These are phyloP conservation scores for Muscicapa comitata DNA, from an alignment of 2,797 vertebrate species.

Conservation along the genomic window DNA sequence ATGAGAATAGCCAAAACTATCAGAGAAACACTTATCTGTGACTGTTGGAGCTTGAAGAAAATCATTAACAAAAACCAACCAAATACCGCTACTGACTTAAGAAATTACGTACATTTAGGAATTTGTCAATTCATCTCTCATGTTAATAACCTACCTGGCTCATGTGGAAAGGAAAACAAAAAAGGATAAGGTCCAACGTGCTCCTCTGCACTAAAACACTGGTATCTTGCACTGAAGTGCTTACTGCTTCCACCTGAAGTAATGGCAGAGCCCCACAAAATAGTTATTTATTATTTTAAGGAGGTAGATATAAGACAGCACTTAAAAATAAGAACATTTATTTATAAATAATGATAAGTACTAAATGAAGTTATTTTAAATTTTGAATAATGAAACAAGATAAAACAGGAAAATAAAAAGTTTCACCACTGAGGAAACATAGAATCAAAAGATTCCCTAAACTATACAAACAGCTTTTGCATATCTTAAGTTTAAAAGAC, in stretches of 20 bases:
- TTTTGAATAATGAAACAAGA: neutral
- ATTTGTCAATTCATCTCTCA: neutral
- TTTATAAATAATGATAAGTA: neutral
- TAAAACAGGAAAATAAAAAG: neutral
- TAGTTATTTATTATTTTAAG: neutral
- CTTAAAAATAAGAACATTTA: neutral
- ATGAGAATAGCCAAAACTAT: neutral
- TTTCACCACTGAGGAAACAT: neutral
- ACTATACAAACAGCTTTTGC: neutral
- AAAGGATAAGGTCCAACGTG: constrained; percentile 95
- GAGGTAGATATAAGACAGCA: neutral
- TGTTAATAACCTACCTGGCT: constrained; percentile 85
- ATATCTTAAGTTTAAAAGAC: neutral
- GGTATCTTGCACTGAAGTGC: constrained; percentile 97
- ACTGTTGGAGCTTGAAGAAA: neutral
- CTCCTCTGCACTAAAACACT: constrained; percentile 97
- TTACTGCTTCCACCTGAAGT: constrained; percentile 94
- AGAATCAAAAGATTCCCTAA: neutral
- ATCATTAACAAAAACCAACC: neutral
- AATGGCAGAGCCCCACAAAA: neutral
- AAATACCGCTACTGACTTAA: neutral
- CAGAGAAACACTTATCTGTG: neutral
- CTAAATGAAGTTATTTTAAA: neutral
- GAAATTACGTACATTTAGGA: neutral
- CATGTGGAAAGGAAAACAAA: constrained; percentile 99